Evolutionary conservation across 1,140 invertebrate genomes (phyloP), one percentile per base, ranked within the genome.

Genomic region (Schlechtendalia chinensis): DNA sequence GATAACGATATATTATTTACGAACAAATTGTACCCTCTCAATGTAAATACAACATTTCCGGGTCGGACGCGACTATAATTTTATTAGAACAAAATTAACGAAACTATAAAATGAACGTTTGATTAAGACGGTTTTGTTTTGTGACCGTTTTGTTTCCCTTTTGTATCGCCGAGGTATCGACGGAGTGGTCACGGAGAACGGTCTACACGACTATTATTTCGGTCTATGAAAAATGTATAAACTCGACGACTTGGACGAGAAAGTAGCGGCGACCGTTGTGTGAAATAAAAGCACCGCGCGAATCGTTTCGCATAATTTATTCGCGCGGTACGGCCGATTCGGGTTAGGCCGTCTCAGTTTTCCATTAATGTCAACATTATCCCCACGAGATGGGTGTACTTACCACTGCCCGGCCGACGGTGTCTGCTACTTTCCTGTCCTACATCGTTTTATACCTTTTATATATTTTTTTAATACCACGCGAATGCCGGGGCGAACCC

Each of bases 361-460:
- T 77, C 56, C 56, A 77, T 77, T 77, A 77, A 58, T 54, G 53
- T 77, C 56, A 77, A 59, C 59, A 77, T 77, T 61, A 77, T 24
- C 11, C 32, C 58, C 32, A 5, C 5, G 12, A 29, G 74, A 77
- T 17, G 19, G 14, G 56, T n/a, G 10, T 58, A 59, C 56, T 22
- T 39, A 50, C 14, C 5, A 27, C 39, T 45, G 47, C 65, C 3
- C 19, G 12, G 11, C 16, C 45, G 24, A 53, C 12, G 39, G 12
- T 59, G n/a, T 47, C 58, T 45, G 14, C 45, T 77, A 2, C 1
- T 24, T 45, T 56, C 45, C 59, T 59, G 32, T 8, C 29, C n/a
- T 32, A 27, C 50, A 11, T 63, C 50, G 24, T 77, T 77, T 77
- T 79, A 22, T 8, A 4, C 8, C 1, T 63, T 77, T 47, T 61